phyloP scores from a whole-genome alignment of 2,888 invertebrate genomes.

The Orthosia cruda region DNA sequence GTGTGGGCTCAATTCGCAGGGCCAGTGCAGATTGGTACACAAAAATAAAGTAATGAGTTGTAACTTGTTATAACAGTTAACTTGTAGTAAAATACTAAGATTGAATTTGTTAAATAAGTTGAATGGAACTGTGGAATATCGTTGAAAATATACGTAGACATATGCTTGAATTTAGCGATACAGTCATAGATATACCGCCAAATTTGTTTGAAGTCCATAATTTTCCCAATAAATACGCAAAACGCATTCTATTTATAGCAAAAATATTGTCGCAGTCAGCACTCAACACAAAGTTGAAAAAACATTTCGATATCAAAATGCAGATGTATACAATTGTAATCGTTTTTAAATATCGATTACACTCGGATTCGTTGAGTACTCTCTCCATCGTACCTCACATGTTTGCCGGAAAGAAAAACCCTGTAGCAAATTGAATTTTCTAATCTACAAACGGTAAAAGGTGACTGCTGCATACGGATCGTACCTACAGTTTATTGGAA shows the following conservation, averaged over 20 bases:
- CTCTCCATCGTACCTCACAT: constrained; percentile 39
- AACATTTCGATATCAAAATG: constrained; percentile 37
- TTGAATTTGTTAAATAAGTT: not conserved
- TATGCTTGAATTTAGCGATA: no score
- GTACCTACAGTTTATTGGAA: constrained; percentile 43
- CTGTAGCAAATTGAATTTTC: constrained; percentile 63
- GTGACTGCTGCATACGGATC: constrained; percentile 61
- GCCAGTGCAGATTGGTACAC: no score
- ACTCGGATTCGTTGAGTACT: constrained; percentile 21
- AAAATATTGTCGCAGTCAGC: constrained; percentile 1
- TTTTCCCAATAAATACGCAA: not conserved
- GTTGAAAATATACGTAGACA: no score
- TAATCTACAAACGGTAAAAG: constrained; percentile 60
- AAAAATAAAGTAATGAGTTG: no score
- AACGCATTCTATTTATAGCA: not conserved
- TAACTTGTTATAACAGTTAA: no score
- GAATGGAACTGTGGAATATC: not conserved
- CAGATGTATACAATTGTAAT: constrained; percentile 40
- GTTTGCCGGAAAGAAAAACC: constrained; percentile 39
- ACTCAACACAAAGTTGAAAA: constrained; percentile 29
- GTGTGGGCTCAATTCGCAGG: no score
- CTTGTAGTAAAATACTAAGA: no score
- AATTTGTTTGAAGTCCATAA: no score
- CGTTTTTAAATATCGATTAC: constrained; percentile 55
- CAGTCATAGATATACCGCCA: no score